Percentiles rank a stretch among this genome's conserved stretches.
phyloP scores from a whole-genome alignment of 2,113 vertebrate species.

The Romanogobio albipinnatus region DNA sequence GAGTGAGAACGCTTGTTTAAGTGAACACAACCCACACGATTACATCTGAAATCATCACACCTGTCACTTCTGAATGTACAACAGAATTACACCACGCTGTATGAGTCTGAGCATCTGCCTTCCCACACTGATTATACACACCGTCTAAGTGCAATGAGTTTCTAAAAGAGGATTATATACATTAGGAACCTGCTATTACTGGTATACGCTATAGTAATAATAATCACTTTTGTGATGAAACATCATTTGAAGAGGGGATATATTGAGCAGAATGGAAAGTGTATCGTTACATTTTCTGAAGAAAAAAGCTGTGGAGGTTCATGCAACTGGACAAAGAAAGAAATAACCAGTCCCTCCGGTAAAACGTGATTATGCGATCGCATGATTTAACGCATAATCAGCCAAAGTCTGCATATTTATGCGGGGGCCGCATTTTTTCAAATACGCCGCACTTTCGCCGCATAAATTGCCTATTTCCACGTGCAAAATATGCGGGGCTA shows the following conservation, averaged over 20 bases:
- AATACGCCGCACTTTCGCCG: too few species aligned
- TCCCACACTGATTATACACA: neutral
- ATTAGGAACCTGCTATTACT: neutral
- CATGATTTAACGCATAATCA: too few species aligned
- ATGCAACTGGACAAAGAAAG: too few species aligned
- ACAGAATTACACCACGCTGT: neutral
- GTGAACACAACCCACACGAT: neutral
- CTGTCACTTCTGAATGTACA: neutral
- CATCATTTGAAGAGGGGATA: neutral
- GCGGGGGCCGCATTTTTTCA: too few species aligned
- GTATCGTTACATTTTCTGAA: too few species aligned
- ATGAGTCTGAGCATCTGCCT: neutral
- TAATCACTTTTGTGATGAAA: neutral
- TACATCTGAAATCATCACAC: constrained; percentile 20
- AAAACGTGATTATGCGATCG: too few species aligned
- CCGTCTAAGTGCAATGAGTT: neutral
- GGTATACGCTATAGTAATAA: neutral
- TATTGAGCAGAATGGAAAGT: neutral
- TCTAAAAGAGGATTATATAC: constrained; percentile 21
- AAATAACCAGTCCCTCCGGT: too few species aligned
- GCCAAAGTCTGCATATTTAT: too few species aligned
- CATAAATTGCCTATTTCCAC: too few species aligned
- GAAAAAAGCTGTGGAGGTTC: too few species aligned
- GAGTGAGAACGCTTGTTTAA: constrained; percentile 26
- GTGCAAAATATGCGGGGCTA: too few species aligned